Base-by-base conservation (phyloP, 2,113 vertebrate genomes). In the Microcebus murinus region DNA sequence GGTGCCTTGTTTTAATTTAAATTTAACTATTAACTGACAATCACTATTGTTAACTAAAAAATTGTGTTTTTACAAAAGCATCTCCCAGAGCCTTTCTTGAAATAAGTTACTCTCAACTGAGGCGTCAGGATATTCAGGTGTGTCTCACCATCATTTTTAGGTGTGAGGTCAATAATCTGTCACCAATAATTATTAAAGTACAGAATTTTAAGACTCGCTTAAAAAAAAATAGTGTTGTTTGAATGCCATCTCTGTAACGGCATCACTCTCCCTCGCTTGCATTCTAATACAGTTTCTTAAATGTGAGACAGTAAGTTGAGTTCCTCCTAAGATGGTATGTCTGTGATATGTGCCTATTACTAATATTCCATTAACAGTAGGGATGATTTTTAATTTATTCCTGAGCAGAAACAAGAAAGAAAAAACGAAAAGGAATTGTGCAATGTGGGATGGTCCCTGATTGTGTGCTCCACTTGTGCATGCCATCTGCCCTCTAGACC, bases 11-110 rank as follows among this genome's bases (percentile, higher is more conserved):
- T 86, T 23, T 84, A 65, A 83, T 36, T 84, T 71, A 48, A 48
- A 83, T 57, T 55, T 42, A 94, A 80, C 45, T 67, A 92, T 65
- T 80, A 86, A 59, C 86, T 86, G 88, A 21, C 10, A 70, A 70
- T 87, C 50, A 73, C 42, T 70, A 65, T 48, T 92, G 80, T 50
- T 45, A 65, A 63, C 6, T 13, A 55, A 50, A 92, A 45, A 8
- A 45, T 45, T 48, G 61, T 81, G 42, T 39, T 65, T 95, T 95
- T 76, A 59, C 36, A 74, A 91, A 91, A 95, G 52, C 20, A 81
- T 36, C 71, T 71, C 27, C 63, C 36, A 82, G n/a, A 15, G 21
- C 7, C 31, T 82, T 85, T 63, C 71, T 55, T 85, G 74, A 87
- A 95, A 87, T 68, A 20, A 23, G 17, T 55, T 87, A 42, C 20